phyloP scores from a whole-genome alignment of 2,888 invertebrate species.

The Disparrhopalites patrizii region DNA sequence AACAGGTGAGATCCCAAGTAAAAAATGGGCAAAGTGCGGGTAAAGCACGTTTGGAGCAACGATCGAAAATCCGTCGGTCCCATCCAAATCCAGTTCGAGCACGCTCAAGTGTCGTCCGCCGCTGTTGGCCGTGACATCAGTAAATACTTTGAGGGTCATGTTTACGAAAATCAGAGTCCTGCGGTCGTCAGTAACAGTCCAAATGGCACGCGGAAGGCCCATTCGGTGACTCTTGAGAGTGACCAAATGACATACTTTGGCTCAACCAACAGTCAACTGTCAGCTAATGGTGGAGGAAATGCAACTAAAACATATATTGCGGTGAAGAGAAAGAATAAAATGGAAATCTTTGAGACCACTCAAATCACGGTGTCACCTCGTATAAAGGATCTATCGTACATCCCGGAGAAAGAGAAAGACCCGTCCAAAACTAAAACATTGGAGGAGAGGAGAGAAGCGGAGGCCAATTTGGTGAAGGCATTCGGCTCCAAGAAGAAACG shows the following conservation, averaged over 20 bases:
- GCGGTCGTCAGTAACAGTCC: neutral
- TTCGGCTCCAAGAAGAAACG: constrained; percentile 46
- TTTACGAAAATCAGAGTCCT: neutral
- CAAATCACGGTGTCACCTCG: constrained; percentile 39
- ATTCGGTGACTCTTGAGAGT: constrained; percentile 33
- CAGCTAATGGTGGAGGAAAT: neutral
- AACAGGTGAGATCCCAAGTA: no score
- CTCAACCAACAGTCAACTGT: constrained; percentile 24
- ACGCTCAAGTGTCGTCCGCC: neutral
- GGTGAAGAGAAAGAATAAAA: constrained; percentile 31
- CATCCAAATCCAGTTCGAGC: constrained; percentile 13
- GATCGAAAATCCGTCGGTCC: neutral
- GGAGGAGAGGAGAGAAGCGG: constrained; percentile 31
- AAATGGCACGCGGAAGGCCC: neutral
- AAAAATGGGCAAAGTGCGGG: constrained; percentile 11
- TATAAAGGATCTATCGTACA: constrained; percentile 29
- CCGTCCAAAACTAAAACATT: constrained; percentile 13
- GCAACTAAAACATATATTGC: constrained; percentile 35
- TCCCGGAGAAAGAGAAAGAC: constrained; percentile 25
- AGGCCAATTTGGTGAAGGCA: constrained; percentile 33
- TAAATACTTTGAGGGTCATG: constrained; percentile 3
- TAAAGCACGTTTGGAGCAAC: constrained; percentile 11
- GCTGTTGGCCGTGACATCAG: neutral
- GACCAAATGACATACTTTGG: constrained; percentile 42
- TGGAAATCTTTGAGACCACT: constrained; percentile 37